Conservation (phyloP, 2,113 vertebrate species). For the Vombatus ursinus region DNA sequence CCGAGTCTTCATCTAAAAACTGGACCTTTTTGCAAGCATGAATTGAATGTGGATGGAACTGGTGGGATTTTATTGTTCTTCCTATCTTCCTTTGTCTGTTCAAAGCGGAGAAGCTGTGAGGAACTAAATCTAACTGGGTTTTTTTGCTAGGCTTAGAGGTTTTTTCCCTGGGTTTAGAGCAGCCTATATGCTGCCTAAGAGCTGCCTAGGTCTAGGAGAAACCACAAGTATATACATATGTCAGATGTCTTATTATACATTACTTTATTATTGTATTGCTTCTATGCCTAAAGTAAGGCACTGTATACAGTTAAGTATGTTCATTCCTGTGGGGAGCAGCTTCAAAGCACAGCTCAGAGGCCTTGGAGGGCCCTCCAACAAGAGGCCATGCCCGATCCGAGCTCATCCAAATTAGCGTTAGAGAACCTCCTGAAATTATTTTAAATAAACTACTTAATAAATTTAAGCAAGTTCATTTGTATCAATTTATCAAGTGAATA, state of each 20-base stretch:
- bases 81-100: background rate
- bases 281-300: background rate
- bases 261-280: background rate
- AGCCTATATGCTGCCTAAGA: background rate
- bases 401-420: background rate
- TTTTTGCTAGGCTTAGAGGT: no score
- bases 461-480: background rate
- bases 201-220: background rate
- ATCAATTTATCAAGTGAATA: background rate
- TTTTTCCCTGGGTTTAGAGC: background rate
- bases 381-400: background rate
- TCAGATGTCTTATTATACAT: background rate
- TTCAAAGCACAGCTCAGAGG: background rate
- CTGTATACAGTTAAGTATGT: background rate
- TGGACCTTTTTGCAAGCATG: background rate
- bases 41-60: background rate
- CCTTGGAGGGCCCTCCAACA: background rate
- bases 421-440: background rate
- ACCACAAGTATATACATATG: background rate
- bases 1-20: background rate
- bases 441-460: background rate
- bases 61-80: background rate
- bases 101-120: background rate
- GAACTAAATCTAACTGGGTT: background rate
- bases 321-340: background rate